phyloP scores from a whole-genome alignment of 1,140 invertebrate genomes.

The Campoletis sonorensis region DNA sequence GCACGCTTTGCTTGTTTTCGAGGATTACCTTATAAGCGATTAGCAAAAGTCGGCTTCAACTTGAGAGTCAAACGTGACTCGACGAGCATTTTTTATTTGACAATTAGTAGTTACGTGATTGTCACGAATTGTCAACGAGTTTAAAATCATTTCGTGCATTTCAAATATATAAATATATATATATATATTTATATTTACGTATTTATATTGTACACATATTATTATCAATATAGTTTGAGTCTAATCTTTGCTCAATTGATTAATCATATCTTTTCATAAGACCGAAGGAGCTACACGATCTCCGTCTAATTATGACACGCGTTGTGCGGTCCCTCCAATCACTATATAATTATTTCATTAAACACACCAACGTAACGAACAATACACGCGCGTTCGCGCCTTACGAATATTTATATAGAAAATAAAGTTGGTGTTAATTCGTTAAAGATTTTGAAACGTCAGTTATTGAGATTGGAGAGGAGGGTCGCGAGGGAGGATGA shows the following conservation, averaged over 20 bases:
- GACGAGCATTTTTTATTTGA: constrained; percentile 23
- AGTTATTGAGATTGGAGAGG: neutral
- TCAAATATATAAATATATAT: neutral
- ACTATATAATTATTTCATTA: too few species aligned
- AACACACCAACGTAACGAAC: too few species aligned
- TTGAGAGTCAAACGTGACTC: neutral
- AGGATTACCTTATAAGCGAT: constrained; percentile 23
- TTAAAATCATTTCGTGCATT: neutral
- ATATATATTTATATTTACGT: too few species aligned
- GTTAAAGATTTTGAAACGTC: neutral
- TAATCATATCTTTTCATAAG: constrained; percentile 55
- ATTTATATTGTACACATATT: neutral
- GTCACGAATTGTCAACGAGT: neutral
- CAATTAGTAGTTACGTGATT: constrained; percentile 25
- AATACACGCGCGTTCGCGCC: too few species aligned
- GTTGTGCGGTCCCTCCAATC: constrained; percentile 53
- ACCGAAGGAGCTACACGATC: constrained; percentile 49
- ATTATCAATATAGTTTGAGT: constrained; percentile 3
- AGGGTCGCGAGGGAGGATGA: neutral
- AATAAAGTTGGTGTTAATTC: constrained; percentile 62
- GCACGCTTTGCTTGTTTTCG: constrained; percentile 16
- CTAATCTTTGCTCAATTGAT: constrained; percentile 50
- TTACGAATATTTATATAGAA: too few species aligned
- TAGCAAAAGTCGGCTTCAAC: constrained; percentile 25
- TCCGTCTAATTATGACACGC: constrained; percentile 65